phyloP scores from a whole-genome alignment of 2,888 invertebrate species.

The Automeris io region DNA sequence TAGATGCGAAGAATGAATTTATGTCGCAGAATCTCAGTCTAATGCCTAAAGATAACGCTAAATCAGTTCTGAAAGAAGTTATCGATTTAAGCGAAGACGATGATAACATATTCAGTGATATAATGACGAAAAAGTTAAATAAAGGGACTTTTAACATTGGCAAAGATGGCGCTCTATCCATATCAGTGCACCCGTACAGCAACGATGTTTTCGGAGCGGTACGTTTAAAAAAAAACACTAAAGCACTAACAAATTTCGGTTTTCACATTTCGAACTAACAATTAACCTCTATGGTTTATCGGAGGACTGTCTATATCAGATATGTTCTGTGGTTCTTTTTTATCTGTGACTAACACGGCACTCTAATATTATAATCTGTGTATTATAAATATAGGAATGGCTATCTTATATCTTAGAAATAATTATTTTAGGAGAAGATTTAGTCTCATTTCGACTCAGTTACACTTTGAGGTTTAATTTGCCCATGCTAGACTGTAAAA shows the following conservation, averaged over 20 bases:
- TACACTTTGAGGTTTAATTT: too few species aligned
- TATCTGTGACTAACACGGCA: neutral
- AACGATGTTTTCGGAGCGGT: slow-evolving; percentile 42
- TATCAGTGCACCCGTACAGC: slow-evolving; percentile 55
- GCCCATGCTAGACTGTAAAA: too few species aligned
- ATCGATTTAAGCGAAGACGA: slow-evolving; percentile 65
- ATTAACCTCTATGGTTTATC: slow-evolving; percentile 1
- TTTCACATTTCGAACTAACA: slow-evolving; percentile 25
- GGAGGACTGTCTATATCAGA: slow-evolving; percentile 5
- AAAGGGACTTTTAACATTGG: slow-evolving; percentile 59
- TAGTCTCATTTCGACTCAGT: too few species aligned
- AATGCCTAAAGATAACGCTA: slow-evolving; percentile 55
- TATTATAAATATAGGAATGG: too few species aligned
- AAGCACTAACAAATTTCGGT: slow-evolving; percentile 29
- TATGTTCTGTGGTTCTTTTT: neutral
- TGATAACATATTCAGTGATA: slow-evolving; percentile 45
- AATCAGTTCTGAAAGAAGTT: slow-evolving; percentile 52
- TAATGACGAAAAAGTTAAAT: slow-evolving; percentile 49
- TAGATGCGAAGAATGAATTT: slow-evolving; percentile 69
- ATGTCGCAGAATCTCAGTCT: slow-evolving; percentile 66
- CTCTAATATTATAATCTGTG: neutral
- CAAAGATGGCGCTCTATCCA: slow-evolving; percentile 64
- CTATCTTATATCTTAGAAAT: too few species aligned
- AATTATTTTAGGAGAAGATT: too few species aligned
- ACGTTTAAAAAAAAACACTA: slow-evolving; percentile 32